phyloP scores from a whole-genome alignment of 2,113 vertebrate genomes.

The Sterna hirundo region DNA sequence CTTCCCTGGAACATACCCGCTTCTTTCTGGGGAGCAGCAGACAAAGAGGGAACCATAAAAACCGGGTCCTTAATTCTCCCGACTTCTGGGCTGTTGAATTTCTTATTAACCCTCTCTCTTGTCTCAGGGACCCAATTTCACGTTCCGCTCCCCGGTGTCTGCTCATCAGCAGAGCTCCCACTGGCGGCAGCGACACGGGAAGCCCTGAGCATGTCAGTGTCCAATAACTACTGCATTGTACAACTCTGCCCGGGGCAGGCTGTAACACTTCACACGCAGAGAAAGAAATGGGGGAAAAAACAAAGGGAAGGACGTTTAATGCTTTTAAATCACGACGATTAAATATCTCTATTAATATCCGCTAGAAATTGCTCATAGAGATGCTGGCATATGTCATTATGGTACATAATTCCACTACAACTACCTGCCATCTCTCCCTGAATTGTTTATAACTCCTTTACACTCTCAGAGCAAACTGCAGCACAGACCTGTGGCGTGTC shows the following conservation, averaged over 20 bases:
- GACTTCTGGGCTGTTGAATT: background rate
- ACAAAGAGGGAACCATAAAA: background rate
- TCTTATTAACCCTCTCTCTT: background rate
- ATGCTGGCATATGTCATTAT: background rate
- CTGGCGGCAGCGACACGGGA: background rate
- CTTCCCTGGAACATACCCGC: background rate
- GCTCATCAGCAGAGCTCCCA: background rate
- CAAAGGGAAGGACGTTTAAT: background rate
- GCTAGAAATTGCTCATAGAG: background rate
- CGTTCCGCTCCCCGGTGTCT: background rate
- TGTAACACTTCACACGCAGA: background rate
- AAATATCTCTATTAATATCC: background rate
- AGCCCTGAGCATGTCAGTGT: fast-evolving
- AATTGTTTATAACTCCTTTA: background rate
- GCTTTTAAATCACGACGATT: background rate
- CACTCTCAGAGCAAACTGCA: background rate
- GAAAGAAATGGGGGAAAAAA: background rate
- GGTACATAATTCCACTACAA: background rate
- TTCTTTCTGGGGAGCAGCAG: background rate
- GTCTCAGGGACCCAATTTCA: background rate
- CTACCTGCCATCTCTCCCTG: background rate
- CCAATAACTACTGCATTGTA: fast-evolving
- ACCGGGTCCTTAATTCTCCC: background rate
- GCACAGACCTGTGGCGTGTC: background rate
- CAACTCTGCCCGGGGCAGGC: background rate